Evolutionary conservation across 2,797 vertebrate genomes (phyloP), one percentile per base, ranked within the genome.

Genomic region (Gadopsis marmoratus): DNA sequence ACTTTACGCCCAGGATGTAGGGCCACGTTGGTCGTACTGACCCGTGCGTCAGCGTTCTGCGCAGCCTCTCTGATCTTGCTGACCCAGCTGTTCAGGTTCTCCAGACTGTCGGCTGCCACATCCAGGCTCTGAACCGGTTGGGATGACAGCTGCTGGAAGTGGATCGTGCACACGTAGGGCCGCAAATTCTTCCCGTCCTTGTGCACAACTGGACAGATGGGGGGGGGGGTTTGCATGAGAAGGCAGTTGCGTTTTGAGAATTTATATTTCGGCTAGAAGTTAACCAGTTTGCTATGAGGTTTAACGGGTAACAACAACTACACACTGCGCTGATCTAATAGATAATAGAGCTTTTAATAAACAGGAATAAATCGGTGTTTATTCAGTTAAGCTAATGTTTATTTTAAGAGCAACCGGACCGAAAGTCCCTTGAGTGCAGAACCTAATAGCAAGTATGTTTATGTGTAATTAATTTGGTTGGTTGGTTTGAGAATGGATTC

Each of bases 31-130:
- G 3, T 47, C 13, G 0, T 23, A 80, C 90, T 73, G 59, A 99
- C 98, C 96, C 97, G 96, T 13, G 97, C 97, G 0, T 99, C 98
- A 0, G 98, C 97, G 0, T 96, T 98, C 93, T 98, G 96, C 0
- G 97, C 95, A 11, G 97, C 97, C 85, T 99, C 97, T 0, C 97
- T 94, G 91, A 99, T 99, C 93, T 97, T 98, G 90, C 92, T 85
- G 91, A 97, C 96, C 98, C 98, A 99, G 92, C 95, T 92, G 78
- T 94, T 96, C 51, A 99, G 84, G 66, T 99, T 98, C 58, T 99
- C 97, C 53, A 95, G 91, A 0, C 95, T 96, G 73, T 96, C 97
- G 0, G 98, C 97, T 0, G 97, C 97, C 56, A 98, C 96, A 0
- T 99, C 97, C 73, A 99, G 90, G 47, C 94, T 91, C 88, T 92